Percentiles rank a stretch among this genome's conserved stretches.
These are phyloP conservation scores for Megalops atlanticus DNA, from an alignment of 2,113 vertebrate species.

Conservation along the genomic window DNA sequence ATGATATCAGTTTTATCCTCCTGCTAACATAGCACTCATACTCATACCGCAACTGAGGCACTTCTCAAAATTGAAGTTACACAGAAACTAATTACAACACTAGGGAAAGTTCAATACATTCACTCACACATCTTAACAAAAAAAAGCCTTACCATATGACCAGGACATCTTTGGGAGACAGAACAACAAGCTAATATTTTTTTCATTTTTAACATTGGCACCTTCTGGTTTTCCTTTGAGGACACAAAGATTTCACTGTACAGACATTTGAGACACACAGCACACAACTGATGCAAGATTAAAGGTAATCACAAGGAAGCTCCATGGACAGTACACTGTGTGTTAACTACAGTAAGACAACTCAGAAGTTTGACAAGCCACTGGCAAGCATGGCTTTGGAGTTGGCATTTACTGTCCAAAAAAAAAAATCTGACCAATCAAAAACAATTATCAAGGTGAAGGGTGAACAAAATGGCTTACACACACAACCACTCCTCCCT, in stretches of 20 bases:
- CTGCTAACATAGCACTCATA: not conserved
- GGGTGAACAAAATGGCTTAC: not conserved
- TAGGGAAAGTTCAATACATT: constrained; percentile 7
- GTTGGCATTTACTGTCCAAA: not conserved
- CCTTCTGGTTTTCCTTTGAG: not conserved
- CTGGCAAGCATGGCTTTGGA: constrained; percentile 1
- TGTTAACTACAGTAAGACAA: not conserved
- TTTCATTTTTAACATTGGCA: not conserved
- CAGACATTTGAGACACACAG: not conserved
- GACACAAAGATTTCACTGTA: constrained; percentile 6
- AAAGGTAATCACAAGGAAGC: not conserved
- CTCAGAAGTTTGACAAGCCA: too few species aligned
- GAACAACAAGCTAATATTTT: not conserved
- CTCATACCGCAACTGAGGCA: constrained; percentile 16
- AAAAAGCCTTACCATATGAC: not conserved
- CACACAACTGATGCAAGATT: not conserved
- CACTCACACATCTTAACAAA: not conserved
- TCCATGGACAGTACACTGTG: not conserved
- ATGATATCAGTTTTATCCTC: not conserved
- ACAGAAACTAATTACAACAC: not conserved
- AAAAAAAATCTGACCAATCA: not conserved
- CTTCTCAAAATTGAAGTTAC: constrained; percentile 22
- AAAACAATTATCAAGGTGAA: not conserved
- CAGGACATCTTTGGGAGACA: constrained; percentile 4
- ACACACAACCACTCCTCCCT: not conserved